Evolutionary conservation across 2,888 invertebrate genomes (phyloP).

Genomic region (Dicyrtomina minuta): DNA sequence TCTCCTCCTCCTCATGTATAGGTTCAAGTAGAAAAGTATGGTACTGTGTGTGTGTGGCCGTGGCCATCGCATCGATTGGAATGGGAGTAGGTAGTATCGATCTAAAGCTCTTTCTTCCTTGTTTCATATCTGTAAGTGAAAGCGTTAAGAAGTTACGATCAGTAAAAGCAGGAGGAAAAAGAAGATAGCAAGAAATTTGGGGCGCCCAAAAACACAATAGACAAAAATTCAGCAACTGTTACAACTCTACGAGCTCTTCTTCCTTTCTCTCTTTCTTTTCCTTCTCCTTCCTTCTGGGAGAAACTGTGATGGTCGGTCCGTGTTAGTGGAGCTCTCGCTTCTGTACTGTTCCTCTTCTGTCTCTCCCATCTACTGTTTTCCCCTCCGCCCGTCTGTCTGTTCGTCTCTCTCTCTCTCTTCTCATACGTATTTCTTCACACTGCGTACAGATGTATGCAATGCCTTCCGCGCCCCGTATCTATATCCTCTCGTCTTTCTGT

Average conservation of each 20-base stretch:
- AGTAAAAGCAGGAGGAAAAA: slow-evolving; percentile 36
- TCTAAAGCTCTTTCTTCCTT: slow-evolving; percentile 17
- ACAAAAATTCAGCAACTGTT: slow-evolving; percentile 33
- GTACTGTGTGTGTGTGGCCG: neutral
- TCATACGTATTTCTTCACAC: neutral
- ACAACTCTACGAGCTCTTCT: slow-evolving; percentile 6
- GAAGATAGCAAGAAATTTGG: slow-evolving; percentile 34
- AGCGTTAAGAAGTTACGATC: slow-evolving; percentile 41
- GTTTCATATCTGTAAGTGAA: slow-evolving; percentile 37
- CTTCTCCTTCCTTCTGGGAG: neutral
- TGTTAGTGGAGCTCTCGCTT: neutral
- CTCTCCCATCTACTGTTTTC: neutral
- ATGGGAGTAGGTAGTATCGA: slow-evolving; percentile 25
- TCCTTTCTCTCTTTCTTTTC: neutral
- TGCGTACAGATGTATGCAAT: no score
- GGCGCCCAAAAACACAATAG: slow-evolving; percentile 33
- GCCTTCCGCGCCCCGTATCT: no score
- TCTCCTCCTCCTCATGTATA: no score
- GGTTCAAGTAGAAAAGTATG: neutral
- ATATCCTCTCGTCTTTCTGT: no score
- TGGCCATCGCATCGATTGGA: slow-evolving; percentile 36
- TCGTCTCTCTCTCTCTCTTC: neutral
- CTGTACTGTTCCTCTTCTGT: neutral
- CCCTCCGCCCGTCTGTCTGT: neutral
- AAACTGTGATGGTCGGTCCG: no score